Conservation (phyloP, 2,888 invertebrate species). For the Frankliniella fusca region DNA sequence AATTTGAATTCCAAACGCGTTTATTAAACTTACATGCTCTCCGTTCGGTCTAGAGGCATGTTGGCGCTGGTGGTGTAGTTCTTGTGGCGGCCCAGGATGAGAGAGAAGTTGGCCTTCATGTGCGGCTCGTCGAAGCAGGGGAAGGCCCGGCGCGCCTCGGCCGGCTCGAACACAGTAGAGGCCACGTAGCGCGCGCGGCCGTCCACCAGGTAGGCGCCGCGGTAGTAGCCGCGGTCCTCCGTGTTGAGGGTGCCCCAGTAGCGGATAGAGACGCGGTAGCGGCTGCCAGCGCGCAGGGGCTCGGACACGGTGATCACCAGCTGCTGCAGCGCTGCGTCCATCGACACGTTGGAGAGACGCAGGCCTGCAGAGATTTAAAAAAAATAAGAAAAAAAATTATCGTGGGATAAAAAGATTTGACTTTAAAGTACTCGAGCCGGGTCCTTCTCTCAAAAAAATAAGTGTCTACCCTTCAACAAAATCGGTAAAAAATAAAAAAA, state of each 20-base stretch:
- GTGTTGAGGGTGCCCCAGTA: slow-evolving; percentile 59
- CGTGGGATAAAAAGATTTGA: too few species aligned
- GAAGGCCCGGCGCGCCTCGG: slow-evolving; percentile 76
- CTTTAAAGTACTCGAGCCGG: too few species aligned
- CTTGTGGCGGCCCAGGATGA: slow-evolving; percentile 61
- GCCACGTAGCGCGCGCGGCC: slow-evolving; percentile 60
- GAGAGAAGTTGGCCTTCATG: slow-evolving; percentile 76
- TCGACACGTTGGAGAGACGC: neutral
- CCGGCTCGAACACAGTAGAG: slow-evolving; percentile 77
- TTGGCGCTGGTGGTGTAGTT: slow-evolving; percentile 67
- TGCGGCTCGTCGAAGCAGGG: slow-evolving; percentile 91
- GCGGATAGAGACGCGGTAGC: slow-evolving; percentile 56
- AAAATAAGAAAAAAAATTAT: too few species aligned
- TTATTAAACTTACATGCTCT: slow-evolving; percentile 32
- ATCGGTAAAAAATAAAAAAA: too few species aligned
- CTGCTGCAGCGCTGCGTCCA: neutral
- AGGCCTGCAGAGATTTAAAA: neutral
- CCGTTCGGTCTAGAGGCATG: slow-evolving; percentile 51
- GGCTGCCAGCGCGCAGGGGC: slow-evolving; percentile 43
- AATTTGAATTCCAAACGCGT: neutral
- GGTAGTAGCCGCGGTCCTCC: slow-evolving; percentile 65
- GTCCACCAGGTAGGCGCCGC: slow-evolving; percentile 61
- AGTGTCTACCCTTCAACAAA: too few species aligned
- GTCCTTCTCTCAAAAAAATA: too few species aligned
- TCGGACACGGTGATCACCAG: slow-evolving; percentile 28